Base-by-base conservation (phyloP, 1,140 invertebrate genomes). In the Drosophila eugracilis region DNA sequence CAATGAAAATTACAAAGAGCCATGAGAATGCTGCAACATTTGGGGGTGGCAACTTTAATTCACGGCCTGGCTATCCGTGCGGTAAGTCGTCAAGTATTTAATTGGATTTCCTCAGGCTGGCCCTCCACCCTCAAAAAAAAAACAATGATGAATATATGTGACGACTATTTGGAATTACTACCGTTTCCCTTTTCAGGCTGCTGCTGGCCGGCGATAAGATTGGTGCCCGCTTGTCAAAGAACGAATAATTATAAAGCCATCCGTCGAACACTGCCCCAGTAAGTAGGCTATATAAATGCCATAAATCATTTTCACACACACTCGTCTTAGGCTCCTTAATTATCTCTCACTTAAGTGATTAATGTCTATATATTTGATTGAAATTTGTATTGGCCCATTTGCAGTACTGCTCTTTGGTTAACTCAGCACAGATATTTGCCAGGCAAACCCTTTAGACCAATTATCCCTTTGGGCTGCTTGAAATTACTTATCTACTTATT, bases 141-240 rank as follows among this genome's bases (percentile, higher is more conserved):
- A 57, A 63, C 55, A 63, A 63, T 45, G 60, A 62, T 28, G 55
- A 37, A 60, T 60, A 32, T 26, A 53, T 19, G 58, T 22, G 52
- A 19, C 52, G 7, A 30, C 36, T n/a, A 62, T 12, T 14, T 32
- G 58, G 15, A 22, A 30, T 55, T 36, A 19, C 34, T 30, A 32
- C 17, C 0, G 24, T 55, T 34, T 30, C 49, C 17, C 0, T 32
- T 55, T 34, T 17, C 15, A 0, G 28, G 7, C 22, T 19, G 14
- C 59, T 59, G 58, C 15, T 59, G 10, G 5, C 17, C 30, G 2
- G 3, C 41, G 60, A 65, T 65, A 65, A 62, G 41, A 47, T 37
- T 36, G n/a, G n/a, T n/a, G n/a, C 21, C 30, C 58, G 30, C 14
- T 5, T 54, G 57, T 41, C 41, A 17, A 37, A 37, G 28, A 49